These are phyloP conservation scores for Lutjanus campechanus DNA, from an alignment of 2,797 vertebrate genomes.

Conservation along the genomic window DNA sequence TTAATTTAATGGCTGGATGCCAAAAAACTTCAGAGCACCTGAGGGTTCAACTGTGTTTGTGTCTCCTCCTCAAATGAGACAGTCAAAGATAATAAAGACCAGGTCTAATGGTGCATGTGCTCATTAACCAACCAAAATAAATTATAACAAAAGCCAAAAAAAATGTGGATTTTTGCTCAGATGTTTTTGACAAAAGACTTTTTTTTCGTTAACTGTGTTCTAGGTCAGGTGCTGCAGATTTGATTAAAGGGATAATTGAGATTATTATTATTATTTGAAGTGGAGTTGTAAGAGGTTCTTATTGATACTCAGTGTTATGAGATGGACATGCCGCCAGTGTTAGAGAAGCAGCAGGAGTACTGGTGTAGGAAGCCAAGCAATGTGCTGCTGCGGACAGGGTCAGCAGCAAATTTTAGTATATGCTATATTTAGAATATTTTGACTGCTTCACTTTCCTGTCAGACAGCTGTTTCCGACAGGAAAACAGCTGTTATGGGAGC, in stretches of 20 bases:
- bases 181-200: background rate
- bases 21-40: background rate
- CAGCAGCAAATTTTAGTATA: too few species aligned
- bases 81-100: background rate
- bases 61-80: background rate
- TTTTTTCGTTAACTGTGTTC: background rate
- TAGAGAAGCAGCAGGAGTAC: too few species aligned
- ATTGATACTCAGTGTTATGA: too few species aligned
- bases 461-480: too few species aligned
- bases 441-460: too few species aligned
- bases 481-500: too few species aligned
- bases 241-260: background rate
- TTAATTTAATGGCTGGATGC: background rate
- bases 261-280: too few species aligned
- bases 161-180: background rate
- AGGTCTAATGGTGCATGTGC: background rate
- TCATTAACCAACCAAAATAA: background rate
- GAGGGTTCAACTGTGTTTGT: slow-evolving; percentile 9
- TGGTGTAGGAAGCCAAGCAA: too few species aligned
- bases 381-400: too few species aligned
- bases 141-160: background rate
- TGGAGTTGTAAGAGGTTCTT: too few species aligned
- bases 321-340: too few species aligned
- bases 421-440: too few species aligned
- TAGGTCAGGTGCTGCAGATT: slow-evolving; percentile 5